Conservation (phyloP, 2,888 invertebrate genomes). For the Tenthredo distinguenda region DNA sequence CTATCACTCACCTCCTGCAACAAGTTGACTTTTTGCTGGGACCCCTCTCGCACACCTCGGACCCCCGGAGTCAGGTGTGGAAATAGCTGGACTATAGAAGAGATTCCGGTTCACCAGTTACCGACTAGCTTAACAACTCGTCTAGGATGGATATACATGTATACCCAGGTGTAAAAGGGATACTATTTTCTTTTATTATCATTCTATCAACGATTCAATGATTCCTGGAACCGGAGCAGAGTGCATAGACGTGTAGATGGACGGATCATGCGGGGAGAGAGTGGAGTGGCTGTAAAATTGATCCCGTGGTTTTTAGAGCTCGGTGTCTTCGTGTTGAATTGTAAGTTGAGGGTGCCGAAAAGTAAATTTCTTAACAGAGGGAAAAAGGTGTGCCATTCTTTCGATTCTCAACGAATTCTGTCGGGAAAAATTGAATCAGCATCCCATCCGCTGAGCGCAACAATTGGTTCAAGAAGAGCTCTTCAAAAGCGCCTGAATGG, state of each 20-base stretch:
- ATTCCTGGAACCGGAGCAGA: conserved; percentile 24
- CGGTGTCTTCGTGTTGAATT: not conserved
- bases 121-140: conserved; percentile 22
- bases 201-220: conserved; percentile 25
- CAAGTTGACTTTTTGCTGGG: conserved; percentile 49
- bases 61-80: conserved; percentile 33
- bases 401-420: not conserved
- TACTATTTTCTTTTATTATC: conserved; percentile 28
- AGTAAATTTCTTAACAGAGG: not conserved
- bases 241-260: conserved; percentile 11
- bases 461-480: no score
- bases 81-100: conserved; percentile 30
- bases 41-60: conserved; percentile 26
- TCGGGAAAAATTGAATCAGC: no score
- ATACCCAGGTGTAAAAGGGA: not conserved
- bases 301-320: not conserved
- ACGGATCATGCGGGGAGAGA: not conserved
- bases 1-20: conserved; percentile 50
- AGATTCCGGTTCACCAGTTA: conserved; percentile 1
- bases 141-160: not conserved
- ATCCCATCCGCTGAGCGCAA: no score
- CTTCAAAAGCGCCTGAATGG: no score
- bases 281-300: not conserved
- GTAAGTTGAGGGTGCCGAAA: not conserved
- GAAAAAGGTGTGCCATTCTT: not conserved